phyloP scores from a whole-genome alignment of 2,113 vertebrate genomes.

The Urocynchramus pylzowi region DNA sequence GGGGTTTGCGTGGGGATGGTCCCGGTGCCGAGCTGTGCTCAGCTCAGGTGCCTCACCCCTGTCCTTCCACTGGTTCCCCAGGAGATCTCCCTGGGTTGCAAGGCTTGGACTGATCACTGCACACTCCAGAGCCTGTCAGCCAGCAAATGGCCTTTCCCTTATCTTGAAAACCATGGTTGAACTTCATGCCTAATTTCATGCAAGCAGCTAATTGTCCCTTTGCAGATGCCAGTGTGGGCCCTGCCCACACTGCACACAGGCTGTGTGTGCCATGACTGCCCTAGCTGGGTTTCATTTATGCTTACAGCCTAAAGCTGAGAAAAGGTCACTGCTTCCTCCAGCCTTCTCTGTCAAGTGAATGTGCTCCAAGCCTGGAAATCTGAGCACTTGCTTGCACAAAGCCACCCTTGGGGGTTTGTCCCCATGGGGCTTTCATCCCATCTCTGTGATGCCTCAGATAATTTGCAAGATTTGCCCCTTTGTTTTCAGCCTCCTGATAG shows the following conservation, averaged over 20 bases:
- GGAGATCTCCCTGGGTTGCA: neutral
- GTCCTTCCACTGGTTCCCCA: neutral
- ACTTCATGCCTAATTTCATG: neutral
- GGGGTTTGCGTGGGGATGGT: neutral
- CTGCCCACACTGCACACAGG: neutral
- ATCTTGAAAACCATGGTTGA: neutral
- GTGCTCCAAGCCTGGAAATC: neutral
- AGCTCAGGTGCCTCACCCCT: neutral
- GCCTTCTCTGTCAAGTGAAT: neutral
- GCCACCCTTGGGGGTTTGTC: neutral
- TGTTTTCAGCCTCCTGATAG: neutral
- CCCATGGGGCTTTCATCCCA: neutral
- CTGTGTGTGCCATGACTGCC: neutral
- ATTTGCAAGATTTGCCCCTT: neutral
- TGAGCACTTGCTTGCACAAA: neutral
- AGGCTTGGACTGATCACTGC: neutral
- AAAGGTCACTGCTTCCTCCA: neutral
- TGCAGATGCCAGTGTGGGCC: neutral
- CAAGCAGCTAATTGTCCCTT: neutral
- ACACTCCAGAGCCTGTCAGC: neutral
- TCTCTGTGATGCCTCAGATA: neutral
- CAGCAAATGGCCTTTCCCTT: neutral
- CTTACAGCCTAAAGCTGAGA: neutral
- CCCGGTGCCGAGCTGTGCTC: rapidly evolving
- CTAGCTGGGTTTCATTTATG: neutral